phyloP scores from a whole-genome alignment of 2,797 vertebrate species.

The Galagoides demidoff region DNA sequence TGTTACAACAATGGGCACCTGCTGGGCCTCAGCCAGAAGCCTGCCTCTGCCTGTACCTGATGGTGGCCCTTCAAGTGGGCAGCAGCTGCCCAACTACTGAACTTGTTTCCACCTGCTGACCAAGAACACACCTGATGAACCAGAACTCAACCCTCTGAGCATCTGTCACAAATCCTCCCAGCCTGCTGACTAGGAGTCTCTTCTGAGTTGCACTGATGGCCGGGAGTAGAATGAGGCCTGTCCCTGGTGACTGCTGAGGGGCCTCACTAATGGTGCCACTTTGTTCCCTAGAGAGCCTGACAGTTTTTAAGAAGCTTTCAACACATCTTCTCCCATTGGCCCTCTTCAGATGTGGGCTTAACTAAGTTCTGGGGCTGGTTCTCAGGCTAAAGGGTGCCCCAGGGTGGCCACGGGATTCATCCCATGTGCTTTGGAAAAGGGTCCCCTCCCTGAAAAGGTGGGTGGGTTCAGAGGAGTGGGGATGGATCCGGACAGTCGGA shows the following conservation, averaged over 20 bases:
- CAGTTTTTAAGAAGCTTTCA: not conserved
- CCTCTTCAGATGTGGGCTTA: not conserved
- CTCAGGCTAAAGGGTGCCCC: not conserved
- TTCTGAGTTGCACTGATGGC: conserved; percentile 1
- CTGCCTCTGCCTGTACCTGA: fast-evolving
- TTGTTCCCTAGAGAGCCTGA: not conserved
- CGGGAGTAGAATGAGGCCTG: not conserved
- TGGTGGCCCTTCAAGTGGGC: not conserved
- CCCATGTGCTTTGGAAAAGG: not conserved
- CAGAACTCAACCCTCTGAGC: not conserved
- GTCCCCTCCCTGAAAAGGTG: not conserved
- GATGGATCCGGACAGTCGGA: not conserved
- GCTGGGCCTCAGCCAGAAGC: not conserved
- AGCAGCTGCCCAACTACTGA: not conserved
- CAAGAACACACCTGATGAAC: not conserved
- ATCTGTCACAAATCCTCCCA: not conserved
- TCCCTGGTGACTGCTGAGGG: not conserved
- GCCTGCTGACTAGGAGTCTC: not conserved
- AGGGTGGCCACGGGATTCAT: not conserved
- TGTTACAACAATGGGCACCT: no score
- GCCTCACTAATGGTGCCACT: not conserved
- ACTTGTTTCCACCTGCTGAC: not conserved
- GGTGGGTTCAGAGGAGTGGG: not conserved
- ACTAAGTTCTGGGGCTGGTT: not conserved
- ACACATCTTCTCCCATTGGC: not conserved